Percentiles rank a stretch among this genome's conserved stretches.
Conservation (phyloP, 2,888 invertebrate genomes). For the Leucophenga maculata region DNA sequence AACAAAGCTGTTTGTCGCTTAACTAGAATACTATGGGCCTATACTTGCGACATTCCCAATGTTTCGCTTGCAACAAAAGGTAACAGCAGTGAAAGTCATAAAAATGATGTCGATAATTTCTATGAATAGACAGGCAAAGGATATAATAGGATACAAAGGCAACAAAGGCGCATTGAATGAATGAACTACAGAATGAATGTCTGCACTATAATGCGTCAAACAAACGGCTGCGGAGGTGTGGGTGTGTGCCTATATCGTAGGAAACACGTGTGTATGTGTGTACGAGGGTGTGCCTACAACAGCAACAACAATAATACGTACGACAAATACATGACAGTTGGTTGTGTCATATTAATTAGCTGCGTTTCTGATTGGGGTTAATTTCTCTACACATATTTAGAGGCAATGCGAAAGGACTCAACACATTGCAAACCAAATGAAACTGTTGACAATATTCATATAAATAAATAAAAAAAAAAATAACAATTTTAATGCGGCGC, state of each 20-base stretch:
- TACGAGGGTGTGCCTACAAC: neutral
- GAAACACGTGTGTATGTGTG: neutral
- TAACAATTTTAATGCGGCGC: constrained; percentile 34
- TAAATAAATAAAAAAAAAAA: neutral
- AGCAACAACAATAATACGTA: neutral
- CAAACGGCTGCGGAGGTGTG: neutral
- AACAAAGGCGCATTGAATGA: constrained; percentile 1
- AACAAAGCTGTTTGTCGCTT: no score
- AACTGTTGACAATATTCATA: constrained; percentile 6
- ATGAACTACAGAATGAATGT: neutral
- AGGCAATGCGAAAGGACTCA: neutral
- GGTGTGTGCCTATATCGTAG: no score
- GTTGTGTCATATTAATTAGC: constrained; percentile 65
- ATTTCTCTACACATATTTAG: constrained; percentile 34
- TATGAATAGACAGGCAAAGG: constrained; percentile 41
- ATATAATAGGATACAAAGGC: constrained; percentile 29
- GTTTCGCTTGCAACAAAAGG: constrained; percentile 52
- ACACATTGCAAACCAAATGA: neutral
- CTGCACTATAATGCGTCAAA: neutral
- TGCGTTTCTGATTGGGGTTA: constrained; percentile 42
- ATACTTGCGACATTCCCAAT: neutral
- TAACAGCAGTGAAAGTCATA: constrained; percentile 56
- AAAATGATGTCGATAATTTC: constrained; percentile 42
- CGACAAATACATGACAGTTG: constrained; percentile 42
- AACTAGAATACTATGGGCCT: constrained; percentile 29